Evolutionary conservation across 2,113 vertebrate species (phyloP).

Genomic region (Pelobates fuscus): DNA sequence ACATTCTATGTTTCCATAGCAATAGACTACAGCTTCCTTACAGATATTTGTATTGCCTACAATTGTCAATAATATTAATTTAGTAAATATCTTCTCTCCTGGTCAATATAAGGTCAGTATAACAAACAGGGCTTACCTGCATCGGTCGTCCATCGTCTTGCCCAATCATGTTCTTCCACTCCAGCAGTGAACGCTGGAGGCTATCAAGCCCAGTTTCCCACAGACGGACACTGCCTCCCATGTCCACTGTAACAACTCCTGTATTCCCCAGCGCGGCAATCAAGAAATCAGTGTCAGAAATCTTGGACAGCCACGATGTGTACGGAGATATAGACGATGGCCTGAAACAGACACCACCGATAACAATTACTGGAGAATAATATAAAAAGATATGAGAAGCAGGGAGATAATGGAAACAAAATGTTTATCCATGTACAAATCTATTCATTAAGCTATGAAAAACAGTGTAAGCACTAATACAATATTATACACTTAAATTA

Average conservation of each 20-base stretch:
- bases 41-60: too few species aligned
- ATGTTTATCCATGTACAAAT: too few species aligned
- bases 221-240: conserved; percentile 83
- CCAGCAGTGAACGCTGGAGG: conserved; percentile 85
- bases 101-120: neutral
- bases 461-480: too few species aligned
- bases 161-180: conserved; percentile 96
- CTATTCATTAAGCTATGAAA: too few species aligned
- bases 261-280: conserved; percentile 75
- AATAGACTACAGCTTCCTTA: too few species aligned
- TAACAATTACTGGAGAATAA: neutral
- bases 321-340: conserved; percentile 79
- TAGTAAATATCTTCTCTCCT: too few species aligned
- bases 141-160: conserved; percentile 77
- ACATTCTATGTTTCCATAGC: too few species aligned
- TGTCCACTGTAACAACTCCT: conserved; percentile 86
- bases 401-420: too few species aligned
- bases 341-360: conserved; percentile 66
- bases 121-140: conserved; percentile 74
- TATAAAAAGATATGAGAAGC: too few species aligned
- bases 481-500: too few species aligned
- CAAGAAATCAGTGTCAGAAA: conserved; percentile 84
- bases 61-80: too few species aligned
- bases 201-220: conserved; percentile 91
- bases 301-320: conserved; percentile 85